These are phyloP conservation scores for Zaprionus camerounensis DNA, from an alignment of 1,140 invertebrate genomes.

Conservation along the genomic window DNA sequence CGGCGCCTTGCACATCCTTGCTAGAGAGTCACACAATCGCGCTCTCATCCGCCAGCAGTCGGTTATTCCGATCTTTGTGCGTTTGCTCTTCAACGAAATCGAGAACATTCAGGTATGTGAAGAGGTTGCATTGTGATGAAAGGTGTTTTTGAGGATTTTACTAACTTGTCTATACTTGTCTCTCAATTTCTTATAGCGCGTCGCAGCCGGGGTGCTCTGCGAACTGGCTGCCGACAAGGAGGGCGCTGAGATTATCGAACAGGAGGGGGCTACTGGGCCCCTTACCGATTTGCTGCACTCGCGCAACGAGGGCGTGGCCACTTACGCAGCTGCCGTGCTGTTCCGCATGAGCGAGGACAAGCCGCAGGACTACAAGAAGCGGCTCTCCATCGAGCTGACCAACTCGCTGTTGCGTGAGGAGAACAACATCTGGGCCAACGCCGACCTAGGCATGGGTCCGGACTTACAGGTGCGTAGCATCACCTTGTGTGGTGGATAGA, in stretches of 20 bases:
- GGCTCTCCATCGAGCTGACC: conserved; percentile 97
- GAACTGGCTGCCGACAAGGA: conserved; percentile 98
- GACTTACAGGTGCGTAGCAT: conserved; percentile 91
- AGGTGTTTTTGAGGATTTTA: not conserved
- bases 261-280: conserved; percentile 97
- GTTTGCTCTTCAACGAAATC: conserved; percentile 97
- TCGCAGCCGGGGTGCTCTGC: conserved; percentile 97
- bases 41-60: conserved; percentile 95
- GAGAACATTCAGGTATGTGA: conserved; percentile 94
- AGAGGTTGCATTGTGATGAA: not conserved
- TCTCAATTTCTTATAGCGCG: conserved; percentile 86
- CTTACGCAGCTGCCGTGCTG: conserved; percentile 97
- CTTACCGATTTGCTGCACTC: conserved; percentile 98
- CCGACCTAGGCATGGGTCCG: conserved; percentile 92
- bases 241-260: conserved; percentile 98
- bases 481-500: not conserved
- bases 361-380: conserved; percentile 98
- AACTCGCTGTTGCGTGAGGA: conserved; percentile 96
- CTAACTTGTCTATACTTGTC: not conserved
- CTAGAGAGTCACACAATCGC: conserved; percentile 96
- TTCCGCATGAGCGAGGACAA: conserved; percentile 99
- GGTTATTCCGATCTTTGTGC: conserved; percentile 97
- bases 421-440: conserved; percentile 92
- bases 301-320: conserved; percentile 91
- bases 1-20: conserved; percentile 98